Conservation (phyloP, 2,797 vertebrate genomes). For the Diplodus puntazzo region DNA sequence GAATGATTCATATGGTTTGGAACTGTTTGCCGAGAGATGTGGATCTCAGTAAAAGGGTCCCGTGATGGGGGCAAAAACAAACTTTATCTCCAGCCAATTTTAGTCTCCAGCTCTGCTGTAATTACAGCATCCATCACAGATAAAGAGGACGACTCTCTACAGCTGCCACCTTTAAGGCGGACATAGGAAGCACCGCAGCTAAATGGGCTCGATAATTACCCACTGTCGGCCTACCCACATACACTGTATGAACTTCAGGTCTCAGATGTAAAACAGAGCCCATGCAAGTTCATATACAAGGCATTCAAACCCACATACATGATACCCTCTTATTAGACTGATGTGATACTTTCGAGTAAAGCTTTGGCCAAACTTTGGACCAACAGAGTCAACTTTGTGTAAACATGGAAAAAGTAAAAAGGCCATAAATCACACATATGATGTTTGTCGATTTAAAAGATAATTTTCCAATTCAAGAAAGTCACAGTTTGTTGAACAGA, state of each 20-base stretch:
- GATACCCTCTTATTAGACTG: constrained; percentile 52
- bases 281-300: background rate
- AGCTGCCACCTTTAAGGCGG: constrained; percentile 68
- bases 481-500: no score
- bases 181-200: constrained; percentile 54
- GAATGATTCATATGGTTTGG: background rate
- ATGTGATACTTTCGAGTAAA: constrained; percentile 14
- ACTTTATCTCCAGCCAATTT: constrained; percentile 40
- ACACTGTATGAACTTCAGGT: constrained; percentile 32
- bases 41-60: constrained; percentile 23
- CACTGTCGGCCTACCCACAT: constrained; percentile 59
- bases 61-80: constrained; percentile 4
- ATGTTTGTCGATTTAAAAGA: no score
- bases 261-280: constrained; percentile 28
- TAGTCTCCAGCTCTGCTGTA: constrained; percentile 45
- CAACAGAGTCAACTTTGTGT: no score
- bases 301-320: background rate
- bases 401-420: no score
- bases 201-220: constrained; percentile 78
- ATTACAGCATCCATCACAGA: constrained; percentile 73
- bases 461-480: no score
- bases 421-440: no score
- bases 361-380: background rate
- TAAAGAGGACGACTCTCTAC: constrained; percentile 42
- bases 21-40: background rate